A percentile compares a stretch with the other conserved stretches of the same genome.
Evolutionary conservation across 2,888 invertebrate species (phyloP).

Genomic region (Brachypterus glaber): DNA sequence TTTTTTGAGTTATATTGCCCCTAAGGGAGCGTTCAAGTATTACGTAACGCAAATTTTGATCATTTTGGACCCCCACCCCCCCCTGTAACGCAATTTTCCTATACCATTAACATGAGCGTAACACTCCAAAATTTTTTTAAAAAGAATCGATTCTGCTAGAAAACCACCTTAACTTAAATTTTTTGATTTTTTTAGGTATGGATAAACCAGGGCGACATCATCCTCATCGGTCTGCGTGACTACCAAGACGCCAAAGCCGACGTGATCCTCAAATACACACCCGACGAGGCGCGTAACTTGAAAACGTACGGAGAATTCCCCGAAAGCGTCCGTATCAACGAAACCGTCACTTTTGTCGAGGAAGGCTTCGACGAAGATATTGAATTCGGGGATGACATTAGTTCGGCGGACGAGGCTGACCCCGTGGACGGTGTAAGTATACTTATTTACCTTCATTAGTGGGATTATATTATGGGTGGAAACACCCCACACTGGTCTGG

Average conservation of each 20-base stretch:
- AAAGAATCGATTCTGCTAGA: background rate
- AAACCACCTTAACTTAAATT: background rate
- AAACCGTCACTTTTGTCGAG: conserved; percentile 88
- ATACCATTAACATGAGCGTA: no score
- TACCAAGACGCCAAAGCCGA: conserved; percentile 98
- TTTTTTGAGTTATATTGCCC: no score
- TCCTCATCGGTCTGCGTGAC: conserved; percentile 93
- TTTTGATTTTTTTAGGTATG: conserved; percentile 54
- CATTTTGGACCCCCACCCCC: no score
- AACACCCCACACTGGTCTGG: no score
- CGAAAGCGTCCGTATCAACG: conserved; percentile 95
- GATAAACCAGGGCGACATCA: conserved; percentile 99
- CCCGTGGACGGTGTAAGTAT: conserved; percentile 32
- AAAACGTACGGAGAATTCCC: conserved; percentile 99
- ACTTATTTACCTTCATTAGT: no score
- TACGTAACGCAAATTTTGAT: no score
- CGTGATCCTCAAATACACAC: conserved; percentile 97
- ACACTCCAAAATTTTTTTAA: background rate
- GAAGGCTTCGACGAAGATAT: conserved; percentile 95
- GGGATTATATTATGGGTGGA: no score
- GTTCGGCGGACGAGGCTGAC: conserved; percentile 80
- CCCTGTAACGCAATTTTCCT: no score
- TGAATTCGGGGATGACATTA: conserved; percentile 92
- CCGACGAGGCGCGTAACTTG: conserved; percentile 97
- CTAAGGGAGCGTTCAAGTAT: no score